Conservation (phyloP, 2,888 invertebrate species). For the Cantharis lateralis region DNA sequence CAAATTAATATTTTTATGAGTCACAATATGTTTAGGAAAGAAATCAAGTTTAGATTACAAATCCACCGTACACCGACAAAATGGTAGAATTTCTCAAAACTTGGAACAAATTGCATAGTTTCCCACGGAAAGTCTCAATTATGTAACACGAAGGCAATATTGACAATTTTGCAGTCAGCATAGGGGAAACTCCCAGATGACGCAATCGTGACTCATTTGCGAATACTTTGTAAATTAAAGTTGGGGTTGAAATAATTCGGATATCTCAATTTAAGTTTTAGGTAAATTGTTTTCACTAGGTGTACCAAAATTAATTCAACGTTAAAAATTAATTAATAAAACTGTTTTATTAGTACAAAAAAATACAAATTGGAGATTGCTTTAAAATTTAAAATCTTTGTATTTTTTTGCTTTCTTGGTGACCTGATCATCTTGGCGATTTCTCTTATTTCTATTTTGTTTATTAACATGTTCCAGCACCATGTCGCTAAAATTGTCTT, state of each 20-base stretch:
- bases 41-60: background rate
- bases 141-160: slow-evolving; percentile 2
- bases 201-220: slow-evolving; percentile 30
- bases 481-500: slow-evolving; percentile 98
- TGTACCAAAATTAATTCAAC: too few species aligned
- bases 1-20: background rate
- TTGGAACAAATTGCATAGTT: background rate
- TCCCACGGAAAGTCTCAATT: background rate
- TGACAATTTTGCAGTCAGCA: slow-evolving; percentile 28
- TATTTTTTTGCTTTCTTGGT: too few species aligned
- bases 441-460: slow-evolving; percentile 93
- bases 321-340: too few species aligned
- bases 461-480: slow-evolving; percentile 96
- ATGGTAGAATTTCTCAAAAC: background rate
- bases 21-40: background rate
- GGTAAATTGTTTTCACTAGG: too few species aligned
- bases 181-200: slow-evolving; percentile 28
- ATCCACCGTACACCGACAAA: background rate
- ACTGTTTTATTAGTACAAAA: too few species aligned
- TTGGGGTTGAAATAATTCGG: background rate
- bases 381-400: too few species aligned
- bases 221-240: background rate
- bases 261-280: background rate
- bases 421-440: slow-evolving; percentile 73
- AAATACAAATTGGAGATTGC: too few species aligned